Percentiles rank a stretch among this genome's conserved stretches.
Evolutionary conservation across 2,888 invertebrate species (phyloP).

Genomic region (Caenorhabditis becei): DNA sequence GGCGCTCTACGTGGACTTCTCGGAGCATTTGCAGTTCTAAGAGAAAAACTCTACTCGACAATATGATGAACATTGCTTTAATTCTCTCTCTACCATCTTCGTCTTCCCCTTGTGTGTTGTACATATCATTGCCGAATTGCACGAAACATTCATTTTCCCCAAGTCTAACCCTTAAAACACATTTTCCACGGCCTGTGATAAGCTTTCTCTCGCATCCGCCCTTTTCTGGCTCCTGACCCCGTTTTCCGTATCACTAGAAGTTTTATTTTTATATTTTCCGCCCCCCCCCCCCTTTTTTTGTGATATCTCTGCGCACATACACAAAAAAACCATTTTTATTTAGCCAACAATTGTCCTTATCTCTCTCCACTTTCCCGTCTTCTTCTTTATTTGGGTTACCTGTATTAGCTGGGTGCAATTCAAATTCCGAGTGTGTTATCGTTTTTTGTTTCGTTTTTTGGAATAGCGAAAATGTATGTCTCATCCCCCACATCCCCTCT

Average conservation of each 20-base stretch:
- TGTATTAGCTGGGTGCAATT: constrained; percentile 48
- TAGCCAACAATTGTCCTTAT: neutral
- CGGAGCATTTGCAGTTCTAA: constrained; percentile 80
- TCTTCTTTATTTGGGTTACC: constrained; percentile 12
- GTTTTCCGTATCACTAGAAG: constrained; percentile 1
- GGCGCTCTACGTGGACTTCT: constrained; percentile 80
- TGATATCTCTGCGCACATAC: neutral
- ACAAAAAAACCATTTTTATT: constrained; percentile 5
- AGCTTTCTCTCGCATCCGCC: constrained; percentile 3
- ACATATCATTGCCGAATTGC: constrained; percentile 30
- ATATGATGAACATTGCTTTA: constrained; percentile 17
- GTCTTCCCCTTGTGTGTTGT: constrained; percentile 8
- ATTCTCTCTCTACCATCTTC: neutral
- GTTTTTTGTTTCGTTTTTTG: constrained; percentile 8
- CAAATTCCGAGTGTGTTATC: constrained; percentile 43
- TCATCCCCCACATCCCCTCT: neutral
- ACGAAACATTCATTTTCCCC: constrained; percentile 29
- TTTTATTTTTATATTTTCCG: constrained; percentile 4
- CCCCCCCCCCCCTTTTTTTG: too few relatives aligned
- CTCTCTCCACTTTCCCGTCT: neutral
- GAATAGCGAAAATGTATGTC: constrained; percentile 15
- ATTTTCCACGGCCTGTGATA: constrained; percentile 33
- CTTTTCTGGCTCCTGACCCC: neutral
- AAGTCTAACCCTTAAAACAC: neutral
- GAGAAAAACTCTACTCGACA: neutral